phyloP scores from a whole-genome alignment of 2,113 vertebrate genomes.

The Orthonyx spaldingii region DNA sequence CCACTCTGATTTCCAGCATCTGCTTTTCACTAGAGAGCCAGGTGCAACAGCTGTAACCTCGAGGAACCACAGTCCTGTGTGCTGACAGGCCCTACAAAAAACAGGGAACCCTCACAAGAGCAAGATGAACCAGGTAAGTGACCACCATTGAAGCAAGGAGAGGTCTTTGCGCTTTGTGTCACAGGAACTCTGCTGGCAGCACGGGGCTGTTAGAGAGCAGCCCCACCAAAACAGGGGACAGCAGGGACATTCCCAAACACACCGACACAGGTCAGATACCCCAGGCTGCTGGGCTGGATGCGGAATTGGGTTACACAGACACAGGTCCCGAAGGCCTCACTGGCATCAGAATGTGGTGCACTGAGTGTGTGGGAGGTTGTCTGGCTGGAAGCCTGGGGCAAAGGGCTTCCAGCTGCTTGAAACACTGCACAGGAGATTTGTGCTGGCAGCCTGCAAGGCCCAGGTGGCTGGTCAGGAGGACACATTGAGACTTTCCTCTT shows the following conservation, averaged over 20 bases:
- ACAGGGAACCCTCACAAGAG: accelerated
- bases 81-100: neutral
- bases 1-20: neutral
- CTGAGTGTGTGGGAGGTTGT: accelerated
- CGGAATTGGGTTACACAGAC: accelerated
- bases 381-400: neutral
- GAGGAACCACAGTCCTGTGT: neutral
- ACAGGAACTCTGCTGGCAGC: neutral
- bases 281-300: neutral
- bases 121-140: neutral
- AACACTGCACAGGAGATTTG: accelerated
- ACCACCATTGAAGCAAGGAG: neutral
- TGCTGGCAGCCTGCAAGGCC: accelerated
- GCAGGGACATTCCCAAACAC: accelerated
- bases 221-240: neutral
- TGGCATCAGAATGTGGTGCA: accelerated
- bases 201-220: accelerated
- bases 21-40: neutral
- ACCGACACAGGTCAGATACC: accelerated
- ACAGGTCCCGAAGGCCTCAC: accelerated
- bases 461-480: neutral
- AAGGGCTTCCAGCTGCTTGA: neutral
- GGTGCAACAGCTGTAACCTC: neutral
- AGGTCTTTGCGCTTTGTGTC: neutral
- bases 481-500: neutral